Conservation (phyloP, 35 echinoderm and acorn worm genomes). For the Lytechinus pictus region DNA sequence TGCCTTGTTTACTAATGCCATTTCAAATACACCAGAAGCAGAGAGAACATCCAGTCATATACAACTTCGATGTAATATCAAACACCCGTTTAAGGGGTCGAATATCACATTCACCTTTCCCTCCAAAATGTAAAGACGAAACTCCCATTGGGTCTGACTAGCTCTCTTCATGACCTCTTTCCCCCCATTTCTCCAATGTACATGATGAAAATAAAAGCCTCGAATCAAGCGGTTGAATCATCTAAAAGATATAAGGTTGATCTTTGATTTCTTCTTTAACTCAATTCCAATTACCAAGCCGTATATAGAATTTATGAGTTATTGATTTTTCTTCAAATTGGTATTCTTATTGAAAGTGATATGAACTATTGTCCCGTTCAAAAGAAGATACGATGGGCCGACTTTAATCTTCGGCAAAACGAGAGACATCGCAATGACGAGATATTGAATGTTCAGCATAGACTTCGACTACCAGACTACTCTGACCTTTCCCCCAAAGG, state of each 20-base stretch:
- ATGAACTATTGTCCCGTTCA: not conserved
- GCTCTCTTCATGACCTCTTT: not conserved
- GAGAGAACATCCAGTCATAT: not conserved
- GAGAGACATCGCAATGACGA: not conserved
- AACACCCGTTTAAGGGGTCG: not conserved
- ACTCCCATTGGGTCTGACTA: not conserved
- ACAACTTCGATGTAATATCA: not conserved
- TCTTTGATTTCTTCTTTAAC: not conserved
- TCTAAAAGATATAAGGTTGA: not conserved
- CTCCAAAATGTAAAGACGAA: not conserved
- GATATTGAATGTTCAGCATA: not conserved
- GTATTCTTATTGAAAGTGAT: not conserved
- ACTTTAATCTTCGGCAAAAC: not conserved
- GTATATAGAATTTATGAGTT: not conserved
- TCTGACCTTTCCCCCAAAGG: not conserved
- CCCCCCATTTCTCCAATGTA: not conserved
- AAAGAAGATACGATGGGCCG: slow-evolving; percentile 5
- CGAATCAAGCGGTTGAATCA: not conserved
- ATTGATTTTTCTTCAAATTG: not conserved
- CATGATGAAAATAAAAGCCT: not conserved
- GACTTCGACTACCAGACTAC: not conserved
- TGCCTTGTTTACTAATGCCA: not conserved
- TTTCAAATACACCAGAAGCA: not conserved
- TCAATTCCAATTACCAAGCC: not conserved
- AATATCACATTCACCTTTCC: not conserved